Percentiles rank a stretch among this genome's conserved stretches.
These are phyloP conservation scores for Agapornis roseicollis DNA, from an alignment of 2,113 vertebrate species.

Conservation along the genomic window DNA sequence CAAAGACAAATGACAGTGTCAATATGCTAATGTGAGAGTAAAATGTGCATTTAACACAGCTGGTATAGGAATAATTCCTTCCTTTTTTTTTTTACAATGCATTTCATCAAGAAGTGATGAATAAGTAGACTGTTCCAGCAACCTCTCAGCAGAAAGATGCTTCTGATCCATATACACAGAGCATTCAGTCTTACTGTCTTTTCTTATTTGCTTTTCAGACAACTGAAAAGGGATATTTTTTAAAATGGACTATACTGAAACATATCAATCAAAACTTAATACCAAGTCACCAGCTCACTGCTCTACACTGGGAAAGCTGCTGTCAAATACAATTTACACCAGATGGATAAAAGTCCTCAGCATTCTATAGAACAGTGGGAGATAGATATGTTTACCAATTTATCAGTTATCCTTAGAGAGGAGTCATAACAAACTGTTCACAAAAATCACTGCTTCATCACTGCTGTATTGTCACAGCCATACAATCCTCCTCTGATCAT, in stretches of 20 bases:
- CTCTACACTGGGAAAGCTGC: neutral
- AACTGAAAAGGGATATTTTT: neutral
- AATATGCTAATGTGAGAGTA: neutral
- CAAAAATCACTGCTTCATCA: neutral
- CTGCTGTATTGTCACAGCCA: neutral
- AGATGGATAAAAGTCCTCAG: neutral
- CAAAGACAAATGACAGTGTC: neutral
- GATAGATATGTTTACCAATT: neutral
- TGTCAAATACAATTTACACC: neutral
- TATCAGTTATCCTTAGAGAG: neutral
- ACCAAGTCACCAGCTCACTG: neutral
- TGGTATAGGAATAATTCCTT: neutral
- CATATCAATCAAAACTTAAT: accelerated
- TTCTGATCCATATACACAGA: neutral
- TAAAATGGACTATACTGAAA: neutral
- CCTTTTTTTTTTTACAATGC: neutral
- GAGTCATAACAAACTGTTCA: neutral
- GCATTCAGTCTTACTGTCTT: neutral
- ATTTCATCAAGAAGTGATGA: neutral
- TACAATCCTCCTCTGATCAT: neutral
- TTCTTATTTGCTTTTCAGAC: neutral
- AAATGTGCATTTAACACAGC: neutral
- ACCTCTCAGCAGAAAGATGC: neutral
- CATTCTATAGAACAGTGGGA: neutral
- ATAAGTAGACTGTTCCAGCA: neutral